Conservation (phyloP, 2,113 vertebrate genomes). For the Mastomys coucha region DNA sequence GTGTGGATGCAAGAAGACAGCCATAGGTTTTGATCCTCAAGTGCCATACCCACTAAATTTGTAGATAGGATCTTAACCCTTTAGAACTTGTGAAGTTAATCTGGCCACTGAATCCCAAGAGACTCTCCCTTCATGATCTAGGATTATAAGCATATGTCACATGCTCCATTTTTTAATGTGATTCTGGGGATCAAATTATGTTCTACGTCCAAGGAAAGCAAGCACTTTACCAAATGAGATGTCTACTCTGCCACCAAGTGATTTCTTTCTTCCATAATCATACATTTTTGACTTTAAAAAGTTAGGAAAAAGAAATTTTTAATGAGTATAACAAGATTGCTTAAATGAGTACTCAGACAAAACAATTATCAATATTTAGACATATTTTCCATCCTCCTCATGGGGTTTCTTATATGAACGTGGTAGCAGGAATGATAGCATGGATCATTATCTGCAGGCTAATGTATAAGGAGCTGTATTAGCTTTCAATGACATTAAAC, state of each 20-base stretch:
- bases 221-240: too few relatives aligned
- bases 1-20: background rate
- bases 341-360: background rate
- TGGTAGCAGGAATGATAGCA: background rate
- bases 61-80: background rate
- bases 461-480: background rate
- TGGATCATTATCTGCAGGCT: background rate
- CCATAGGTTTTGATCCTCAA: background rate
- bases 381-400: background rate
- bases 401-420: background rate
- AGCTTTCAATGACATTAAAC: background rate
- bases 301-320: background rate
- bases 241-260: background rate
- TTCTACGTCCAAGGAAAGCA: background rate
- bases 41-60: background rate
- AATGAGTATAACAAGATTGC: background rate
- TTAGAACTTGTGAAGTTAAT: background rate
- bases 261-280: background rate
- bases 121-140: background rate
- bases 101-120: background rate
- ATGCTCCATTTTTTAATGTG: background rate
- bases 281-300: background rate
- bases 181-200: background rate
- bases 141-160: background rate
- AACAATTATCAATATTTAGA: background rate